Conservation (phyloP, 1,140 invertebrate species). For the Zaprionus lachaisei region DNA sequence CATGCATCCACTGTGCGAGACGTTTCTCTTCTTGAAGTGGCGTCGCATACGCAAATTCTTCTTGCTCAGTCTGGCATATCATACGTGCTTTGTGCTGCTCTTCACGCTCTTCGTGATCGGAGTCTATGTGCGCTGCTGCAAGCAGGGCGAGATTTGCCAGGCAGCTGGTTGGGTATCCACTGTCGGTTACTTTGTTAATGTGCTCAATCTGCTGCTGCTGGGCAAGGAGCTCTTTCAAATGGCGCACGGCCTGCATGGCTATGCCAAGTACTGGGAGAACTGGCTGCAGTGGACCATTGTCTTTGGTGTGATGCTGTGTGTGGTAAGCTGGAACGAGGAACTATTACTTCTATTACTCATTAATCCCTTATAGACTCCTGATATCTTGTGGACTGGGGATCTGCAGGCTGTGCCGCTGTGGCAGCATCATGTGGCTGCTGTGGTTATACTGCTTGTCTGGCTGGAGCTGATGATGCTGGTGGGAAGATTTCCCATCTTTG, state of each 20-base stretch:
- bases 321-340: slow-evolving; percentile 81
- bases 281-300: slow-evolving; percentile 92
- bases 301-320: slow-evolving; percentile 87
- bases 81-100: slow-evolving; percentile 90
- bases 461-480: slow-evolving; percentile 93
- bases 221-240: slow-evolving; percentile 91
- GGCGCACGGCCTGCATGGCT: slow-evolving; percentile 88
- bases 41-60: slow-evolving; percentile 93
- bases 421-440: slow-evolving; percentile 92
- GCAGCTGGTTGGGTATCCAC: slow-evolving; percentile 85
- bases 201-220: slow-evolving; percentile 87
- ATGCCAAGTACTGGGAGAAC: slow-evolving; percentile 92
- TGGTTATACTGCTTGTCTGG: slow-evolving; percentile 92
- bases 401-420: slow-evolving; percentile 85
- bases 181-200: slow-evolving; percentile 87
- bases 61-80: slow-evolving; percentile 91
- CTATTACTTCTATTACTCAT: neutral
- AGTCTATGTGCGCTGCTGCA: slow-evolving; percentile 85
- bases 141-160: slow-evolving; percentile 76
- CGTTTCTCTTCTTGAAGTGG: slow-evolving; percentile 93
- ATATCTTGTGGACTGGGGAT: slow-evolving; percentile 62
- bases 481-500: slow-evolving; percentile 93
- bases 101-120: slow-evolving; percentile 89
- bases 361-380: slow-evolving; percentile 58
- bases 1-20: slow-evolving; percentile 92